A percentile compares a stretch with the other conserved stretches of the same genome.
phyloP scores from a whole-genome alignment of 1,140 invertebrate genomes.

The Orius insidiosus region DNA sequence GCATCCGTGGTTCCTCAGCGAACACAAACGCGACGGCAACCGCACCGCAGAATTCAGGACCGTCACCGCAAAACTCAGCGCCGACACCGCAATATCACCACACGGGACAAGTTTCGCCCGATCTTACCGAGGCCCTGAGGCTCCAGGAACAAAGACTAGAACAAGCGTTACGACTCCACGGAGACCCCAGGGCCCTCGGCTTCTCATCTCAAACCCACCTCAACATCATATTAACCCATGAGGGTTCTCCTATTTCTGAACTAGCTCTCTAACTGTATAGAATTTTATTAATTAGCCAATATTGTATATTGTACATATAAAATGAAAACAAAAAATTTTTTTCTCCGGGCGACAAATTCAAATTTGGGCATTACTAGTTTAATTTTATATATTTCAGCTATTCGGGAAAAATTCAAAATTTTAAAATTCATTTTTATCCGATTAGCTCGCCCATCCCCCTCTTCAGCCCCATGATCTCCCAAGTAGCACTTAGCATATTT shows the following conservation, averaged over 20 bases:
- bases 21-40: constrained; percentile 26
- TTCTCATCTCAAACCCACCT: constrained; percentile 33
- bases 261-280: constrained; percentile 12
- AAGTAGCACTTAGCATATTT: not conserved
- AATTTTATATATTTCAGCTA: too few relatives aligned
- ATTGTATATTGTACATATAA: constrained; percentile 12
- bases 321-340: too few relatives aligned
- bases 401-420: too few relatives aligned
- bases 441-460: too few relatives aligned
- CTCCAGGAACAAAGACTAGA: constrained; percentile 64
- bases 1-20: constrained; percentile 26
- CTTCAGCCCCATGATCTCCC: too few relatives aligned
- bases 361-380: too few relatives aligned
- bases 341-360: too few relatives aligned
- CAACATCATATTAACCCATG: constrained; percentile 22
- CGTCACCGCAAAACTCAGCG: constrained; percentile 3
- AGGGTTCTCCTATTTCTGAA: constrained; percentile 21
- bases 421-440: too few relatives aligned
- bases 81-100: constrained; percentile 7
- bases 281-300: constrained; percentile 7
- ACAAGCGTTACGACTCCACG: constrained; percentile 60
- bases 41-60: not conserved
- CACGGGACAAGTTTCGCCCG: constrained; percentile 33
- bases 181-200: constrained; percentile 41
- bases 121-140: constrained; percentile 49